These are phyloP conservation scores for Apodemia mormo DNA, from an alignment of 2,888 invertebrate species.

Conservation along the genomic window DNA sequence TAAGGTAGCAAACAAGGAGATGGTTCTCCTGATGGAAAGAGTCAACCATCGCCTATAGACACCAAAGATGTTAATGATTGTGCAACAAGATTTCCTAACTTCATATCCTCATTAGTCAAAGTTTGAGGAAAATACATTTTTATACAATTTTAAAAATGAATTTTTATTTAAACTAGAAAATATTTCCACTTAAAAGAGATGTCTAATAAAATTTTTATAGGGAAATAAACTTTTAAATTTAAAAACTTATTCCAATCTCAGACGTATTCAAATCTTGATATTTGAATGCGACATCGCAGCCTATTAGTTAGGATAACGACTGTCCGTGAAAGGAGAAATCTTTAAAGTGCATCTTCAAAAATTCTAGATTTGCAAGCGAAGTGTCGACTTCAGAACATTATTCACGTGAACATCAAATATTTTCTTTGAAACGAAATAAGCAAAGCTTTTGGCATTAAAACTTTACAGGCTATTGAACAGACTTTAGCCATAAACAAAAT, in stretches of 20 bases:
- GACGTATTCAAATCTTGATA: constrained; percentile 17
- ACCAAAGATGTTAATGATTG: too few relatives aligned
- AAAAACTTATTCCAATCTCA: constrained; percentile 3
- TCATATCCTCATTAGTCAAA: too few relatives aligned
- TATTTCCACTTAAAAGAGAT: too few relatives aligned
- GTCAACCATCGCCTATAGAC: too few relatives aligned
- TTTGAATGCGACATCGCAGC: constrained; percentile 14
- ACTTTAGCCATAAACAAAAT: too few relatives aligned
- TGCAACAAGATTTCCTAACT: too few relatives aligned
- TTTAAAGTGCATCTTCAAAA: constrained; percentile 20
- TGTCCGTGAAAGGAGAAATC: constrained; percentile 2
- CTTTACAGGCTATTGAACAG: background rate
- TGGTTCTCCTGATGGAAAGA: too few relatives aligned
- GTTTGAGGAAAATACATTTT: too few relatives aligned
- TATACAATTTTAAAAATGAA: too few relatives aligned
- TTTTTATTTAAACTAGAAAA: too few relatives aligned
- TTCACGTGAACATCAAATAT: constrained; percentile 10
- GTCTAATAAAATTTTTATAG: background rate
- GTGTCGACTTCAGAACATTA: constrained; percentile 7
- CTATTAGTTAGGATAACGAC: constrained; percentile 21
- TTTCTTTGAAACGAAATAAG: constrained; percentile 6
- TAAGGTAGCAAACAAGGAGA: too few relatives aligned
- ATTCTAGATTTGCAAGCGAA: constrained; percentile 12
- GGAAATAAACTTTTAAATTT: constrained; percentile 6
- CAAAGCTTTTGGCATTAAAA: background rate